These are phyloP conservation scores for Siderastrea siderea DNA, from an alignment of 92 coral and sea anemone species.

Conservation along the genomic window DNA sequence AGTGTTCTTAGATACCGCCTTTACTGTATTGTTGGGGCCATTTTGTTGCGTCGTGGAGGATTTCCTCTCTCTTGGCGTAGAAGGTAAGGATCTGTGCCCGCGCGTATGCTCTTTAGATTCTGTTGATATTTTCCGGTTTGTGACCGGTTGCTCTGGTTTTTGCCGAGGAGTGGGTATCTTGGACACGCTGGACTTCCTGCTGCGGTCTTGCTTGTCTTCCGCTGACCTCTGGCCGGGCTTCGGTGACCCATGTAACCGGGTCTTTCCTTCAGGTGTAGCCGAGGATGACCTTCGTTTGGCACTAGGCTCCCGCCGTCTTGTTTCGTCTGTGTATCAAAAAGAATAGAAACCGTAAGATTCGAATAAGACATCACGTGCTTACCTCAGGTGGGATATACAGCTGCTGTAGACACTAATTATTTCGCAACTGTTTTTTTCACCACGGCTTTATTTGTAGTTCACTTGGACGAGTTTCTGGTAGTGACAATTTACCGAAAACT, in stretches of 20 bases:
- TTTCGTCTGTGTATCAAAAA: conserved; percentile 19
- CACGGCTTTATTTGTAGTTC: too few relatives aligned
- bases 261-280: conserved; percentile 10
- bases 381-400: too few relatives aligned
- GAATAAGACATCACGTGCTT: too few relatives aligned
- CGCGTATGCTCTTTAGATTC: conserved; percentile 8
- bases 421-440: too few relatives aligned
- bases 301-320: conserved; percentile 11
- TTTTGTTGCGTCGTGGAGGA: conserved; percentile 25
- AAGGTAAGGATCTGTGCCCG: conserved; percentile 14
- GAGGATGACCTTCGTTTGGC: conserved; percentile 45
- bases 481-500: too few relatives aligned
- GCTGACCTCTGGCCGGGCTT: conserved; percentile 19
- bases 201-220: conserved; percentile 35
- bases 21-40: not conserved
- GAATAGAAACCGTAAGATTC: not conserved
- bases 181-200: conserved; percentile 17
- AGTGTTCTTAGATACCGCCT: not conserved
- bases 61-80: conserved; percentile 33
- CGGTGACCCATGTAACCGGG: conserved; percentile 27
- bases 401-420: too few relatives aligned
- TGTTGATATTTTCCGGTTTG: conserved; percentile 22
- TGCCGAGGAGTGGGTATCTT: conserved; percentile 27
- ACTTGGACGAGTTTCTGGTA: too few relatives aligned
- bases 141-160: conserved; percentile 22